These are phyloP conservation scores for Gordius sp. DNA, from an alignment of 2,888 invertebrate species.

Conservation along the genomic window DNA sequence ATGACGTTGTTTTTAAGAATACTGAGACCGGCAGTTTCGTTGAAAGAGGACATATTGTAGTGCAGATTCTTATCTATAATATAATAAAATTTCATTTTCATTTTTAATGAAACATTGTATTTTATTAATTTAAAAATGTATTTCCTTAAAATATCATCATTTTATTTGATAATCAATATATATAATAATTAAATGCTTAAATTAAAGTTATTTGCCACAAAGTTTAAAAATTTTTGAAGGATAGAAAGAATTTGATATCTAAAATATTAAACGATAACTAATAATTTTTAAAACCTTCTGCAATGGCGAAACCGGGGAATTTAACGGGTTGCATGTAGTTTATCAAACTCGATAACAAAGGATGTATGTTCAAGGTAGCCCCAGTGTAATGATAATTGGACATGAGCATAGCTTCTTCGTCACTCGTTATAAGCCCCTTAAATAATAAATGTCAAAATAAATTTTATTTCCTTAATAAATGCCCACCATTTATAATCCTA, in stretches of 20 bases:
- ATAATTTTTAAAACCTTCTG: constrained; percentile 50
- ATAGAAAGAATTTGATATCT: too few relatives aligned
- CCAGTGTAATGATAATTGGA: constrained; percentile 56
- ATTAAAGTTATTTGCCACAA: too few relatives aligned
- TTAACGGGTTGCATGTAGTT: constrained; percentile 99
- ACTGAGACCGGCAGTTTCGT: constrained; percentile 81
- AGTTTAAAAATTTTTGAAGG: too few relatives aligned
- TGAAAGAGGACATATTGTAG: constrained; percentile 97
- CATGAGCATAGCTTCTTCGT: constrained; percentile 29
- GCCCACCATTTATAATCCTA: not conserved
- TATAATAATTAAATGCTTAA: too few relatives aligned
- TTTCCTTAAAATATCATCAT: too few relatives aligned
- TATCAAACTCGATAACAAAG: constrained; percentile 88
- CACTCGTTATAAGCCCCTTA: constrained; percentile 2
- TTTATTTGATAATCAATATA: too few relatives aligned
- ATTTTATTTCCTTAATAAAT: not conserved
- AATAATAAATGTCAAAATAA: not conserved
- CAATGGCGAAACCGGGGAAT: constrained; percentile 85
- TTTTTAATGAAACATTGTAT: not conserved
- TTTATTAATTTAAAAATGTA: not conserved
- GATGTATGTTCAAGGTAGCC: constrained; percentile 93
- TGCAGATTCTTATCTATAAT: constrained; percentile 64
- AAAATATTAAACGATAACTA: too few relatives aligned
- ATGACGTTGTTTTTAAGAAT: constrained; percentile 79
- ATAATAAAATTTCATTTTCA: constrained; percentile 12